A percentile compares a stretch with the other conserved stretches of the same genome.
Conservation (phyloP, 23 tunicate genomes). For the Halocynthia roretzi region DNA sequence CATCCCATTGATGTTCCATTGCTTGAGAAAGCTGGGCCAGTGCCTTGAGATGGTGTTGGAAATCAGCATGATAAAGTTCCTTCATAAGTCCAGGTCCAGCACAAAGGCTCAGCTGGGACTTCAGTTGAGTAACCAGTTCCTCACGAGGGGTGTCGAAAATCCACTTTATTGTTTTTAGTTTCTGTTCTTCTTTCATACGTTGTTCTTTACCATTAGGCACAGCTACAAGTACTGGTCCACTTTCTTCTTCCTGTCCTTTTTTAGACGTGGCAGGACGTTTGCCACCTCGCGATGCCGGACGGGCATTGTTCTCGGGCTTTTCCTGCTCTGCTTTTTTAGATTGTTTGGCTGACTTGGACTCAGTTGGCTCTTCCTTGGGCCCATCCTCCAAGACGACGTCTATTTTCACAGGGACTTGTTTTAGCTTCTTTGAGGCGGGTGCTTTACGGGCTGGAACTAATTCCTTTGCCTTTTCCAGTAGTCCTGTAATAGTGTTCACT, state of each 20-base stretch:
- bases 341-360: background rate
- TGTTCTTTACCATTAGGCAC: conserved; percentile 77
- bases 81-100: conserved; percentile 35
- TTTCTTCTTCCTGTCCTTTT: conserved; percentile 49
- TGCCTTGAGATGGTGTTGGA: conserved; percentile 74
- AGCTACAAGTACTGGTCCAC: conserved; percentile 33
- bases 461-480: conserved; percentile 77
- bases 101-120: conserved; percentile 58
- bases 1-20: conserved; percentile 44
- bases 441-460: conserved; percentile 58
- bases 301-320: conserved; percentile 16
- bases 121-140: conserved; percentile 65
- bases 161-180: conserved; percentile 87
- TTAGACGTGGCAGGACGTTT: conserved; percentile 20
- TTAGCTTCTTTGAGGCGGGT: conserved; percentile 23
- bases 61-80: conserved; percentile 76
- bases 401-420: background rate
- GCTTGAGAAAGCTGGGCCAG: conserved; percentile 52
- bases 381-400: background rate
- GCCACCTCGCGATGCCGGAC: conserved; percentile 4
- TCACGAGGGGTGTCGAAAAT: conserved; percentile 60
- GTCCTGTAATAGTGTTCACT: conserved; percentile 27
- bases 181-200: conserved; percentile 87
- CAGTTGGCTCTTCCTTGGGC: conserved; percentile 11
- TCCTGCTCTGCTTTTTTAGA: conserved; percentile 10